phyloP scores from a whole-genome alignment of 2,797 vertebrate genomes.

The Trichosurus vulpecula region DNA sequence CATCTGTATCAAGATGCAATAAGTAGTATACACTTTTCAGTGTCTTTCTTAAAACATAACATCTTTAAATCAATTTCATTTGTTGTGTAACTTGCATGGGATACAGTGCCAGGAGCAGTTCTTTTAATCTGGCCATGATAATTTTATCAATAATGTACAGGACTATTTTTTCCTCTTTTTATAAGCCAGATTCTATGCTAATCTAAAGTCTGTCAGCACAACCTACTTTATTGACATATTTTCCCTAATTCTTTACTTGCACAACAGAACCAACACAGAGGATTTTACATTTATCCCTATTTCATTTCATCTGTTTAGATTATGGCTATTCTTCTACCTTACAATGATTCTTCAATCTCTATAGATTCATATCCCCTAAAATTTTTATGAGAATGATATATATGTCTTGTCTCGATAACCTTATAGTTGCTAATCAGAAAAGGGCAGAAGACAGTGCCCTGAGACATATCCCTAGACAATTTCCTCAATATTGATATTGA shows the following conservation, averaged over 20 bases:
- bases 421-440: background rate
- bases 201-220: background rate
- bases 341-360: background rate
- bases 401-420: background rate
- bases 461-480: background rate
- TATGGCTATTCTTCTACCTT: background rate
- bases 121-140: too few relatives aligned
- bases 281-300: background rate
- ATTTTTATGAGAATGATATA: background rate
- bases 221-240: background rate
- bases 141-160: background rate
- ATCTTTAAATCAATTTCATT: background rate
- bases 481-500: background rate
- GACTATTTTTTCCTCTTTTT: background rate
- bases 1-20: too few relatives aligned
- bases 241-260: background rate
- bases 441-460: background rate
- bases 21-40: background rate
- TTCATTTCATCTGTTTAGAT: background rate
- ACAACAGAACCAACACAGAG: background rate
- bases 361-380: background rate
- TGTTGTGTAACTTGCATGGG: background rate
- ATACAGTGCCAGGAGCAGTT: too few relatives aligned
- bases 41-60: background rate
- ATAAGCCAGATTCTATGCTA: background rate